Base-by-base conservation (phyloP, 2,113 vertebrate genomes). In the Ammospiza caudacuta region DNA sequence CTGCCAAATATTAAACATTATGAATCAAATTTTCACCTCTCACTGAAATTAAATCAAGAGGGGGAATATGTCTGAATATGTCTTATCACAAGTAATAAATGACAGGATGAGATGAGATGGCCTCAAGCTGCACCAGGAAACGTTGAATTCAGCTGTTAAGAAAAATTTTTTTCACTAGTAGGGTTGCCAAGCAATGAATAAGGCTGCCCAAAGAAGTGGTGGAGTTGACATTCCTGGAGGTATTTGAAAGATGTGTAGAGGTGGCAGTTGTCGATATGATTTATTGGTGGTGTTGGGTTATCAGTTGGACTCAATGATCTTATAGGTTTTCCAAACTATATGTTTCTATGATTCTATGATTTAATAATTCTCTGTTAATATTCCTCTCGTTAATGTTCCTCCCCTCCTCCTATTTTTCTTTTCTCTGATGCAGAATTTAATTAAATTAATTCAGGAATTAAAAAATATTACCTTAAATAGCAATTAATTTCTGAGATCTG, bases 401-500 rank as follows among this genome's bases (percentile, higher is more conserved):
- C 18, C 41, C 6, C 41, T 22, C 2, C 9, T 29, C 5, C 15
- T 28, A 7, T 37, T 25, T 41, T 51, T 41, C 20, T 55, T 12
- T 9, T 47, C 13, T 43, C 27, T 72, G 37, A 33, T 72, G 13
- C 6, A 79, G 31, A 86, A 37, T 88, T 80, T 77, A 6, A 64
- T 94, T 80, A 75, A 81, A 89, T 89, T 84, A 62, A 70, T 67
- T 70, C 12, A 80, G 21, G 11, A 91, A 55, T 82, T 52, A 96
- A 88, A 85, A 94, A 57, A 59, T 5, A 35, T 64, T 84, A n/a
- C 51, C 14, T 23, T 83, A 87, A 83, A 79, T 33, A 87, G 20
- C 57, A 94, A 96, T 88, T 92, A 91, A 64, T 90, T 95, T 97
- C 72, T 62, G 37, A 64, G 29, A 29, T 61, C 18, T 72, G 70